Conservation (phyloP, 1,140 invertebrate species). For the Hyles vespertilio region DNA sequence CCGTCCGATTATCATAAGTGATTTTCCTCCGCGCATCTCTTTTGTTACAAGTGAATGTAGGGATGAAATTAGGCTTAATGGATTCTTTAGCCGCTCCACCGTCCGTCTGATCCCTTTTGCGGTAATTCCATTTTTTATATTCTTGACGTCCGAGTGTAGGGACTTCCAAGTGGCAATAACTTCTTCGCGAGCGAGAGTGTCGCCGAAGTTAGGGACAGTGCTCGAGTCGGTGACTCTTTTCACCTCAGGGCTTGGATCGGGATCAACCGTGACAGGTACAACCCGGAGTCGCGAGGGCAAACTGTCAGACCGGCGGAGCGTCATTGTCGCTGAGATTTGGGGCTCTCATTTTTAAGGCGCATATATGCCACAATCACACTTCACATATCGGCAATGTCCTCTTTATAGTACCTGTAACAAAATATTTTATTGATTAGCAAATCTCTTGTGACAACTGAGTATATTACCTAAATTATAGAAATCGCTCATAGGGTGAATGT, state of each 20-base stretch:
- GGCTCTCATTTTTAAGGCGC: constrained; percentile 50
- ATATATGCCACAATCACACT: constrained; percentile 18
- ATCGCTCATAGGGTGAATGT: background rate
- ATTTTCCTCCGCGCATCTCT: constrained; percentile 45
- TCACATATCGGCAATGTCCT: constrained; percentile 6
- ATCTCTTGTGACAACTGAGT: too few species aligned
- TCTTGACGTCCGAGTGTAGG: constrained; percentile 60
- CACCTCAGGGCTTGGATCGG: constrained; percentile 19
- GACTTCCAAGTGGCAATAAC: constrained; percentile 70
- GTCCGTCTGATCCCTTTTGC: constrained; percentile 33
- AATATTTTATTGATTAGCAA: background rate
- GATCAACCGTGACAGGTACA: constrained; percentile 27
- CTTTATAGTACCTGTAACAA: constrained; percentile 17
- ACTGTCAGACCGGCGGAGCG: constrained; percentile 65
- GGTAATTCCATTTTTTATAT: constrained; percentile 62
- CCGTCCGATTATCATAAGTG: constrained; percentile 46
- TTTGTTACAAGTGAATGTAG: constrained; percentile 34
- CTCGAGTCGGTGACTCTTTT: constrained; percentile 49
- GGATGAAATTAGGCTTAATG: constrained; percentile 39
- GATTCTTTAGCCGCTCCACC: constrained; percentile 31
- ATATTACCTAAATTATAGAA: too few species aligned
- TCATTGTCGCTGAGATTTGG: constrained; percentile 44
- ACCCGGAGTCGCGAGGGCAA: constrained; percentile 51
- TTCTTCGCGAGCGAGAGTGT: constrained; percentile 46
- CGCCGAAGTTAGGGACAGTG: constrained; percentile 48